Conservation (phyloP, 2,888 invertebrate genomes). For the Pocota personata region DNA sequence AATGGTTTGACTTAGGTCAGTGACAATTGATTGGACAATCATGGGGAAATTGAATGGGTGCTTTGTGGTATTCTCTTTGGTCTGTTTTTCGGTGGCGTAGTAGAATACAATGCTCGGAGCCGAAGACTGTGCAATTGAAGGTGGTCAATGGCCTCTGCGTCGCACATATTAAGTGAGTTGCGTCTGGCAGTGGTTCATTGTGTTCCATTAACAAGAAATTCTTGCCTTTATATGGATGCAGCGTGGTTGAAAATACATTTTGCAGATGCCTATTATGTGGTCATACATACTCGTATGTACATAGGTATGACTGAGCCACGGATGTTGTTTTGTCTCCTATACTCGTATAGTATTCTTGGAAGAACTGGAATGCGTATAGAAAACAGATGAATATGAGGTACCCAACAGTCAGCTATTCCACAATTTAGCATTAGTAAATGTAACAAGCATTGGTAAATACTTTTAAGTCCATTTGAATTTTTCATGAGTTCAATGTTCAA, state of each 20-base stretch:
- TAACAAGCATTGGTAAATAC: too few species aligned
- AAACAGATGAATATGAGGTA: neutral
- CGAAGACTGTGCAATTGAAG: constrained; percentile 24
- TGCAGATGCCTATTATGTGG: neutral
- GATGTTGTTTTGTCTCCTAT: neutral
- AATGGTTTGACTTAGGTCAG: constrained; percentile 55
- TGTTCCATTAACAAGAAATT: constrained; percentile 28
- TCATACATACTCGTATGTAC: neutral
- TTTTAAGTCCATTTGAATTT: too few species aligned
- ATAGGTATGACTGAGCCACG: neutral
- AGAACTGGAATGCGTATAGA: neutral
- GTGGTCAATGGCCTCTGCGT: constrained; percentile 46
- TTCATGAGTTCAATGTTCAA: too few species aligned
- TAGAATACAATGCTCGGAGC: neutral
- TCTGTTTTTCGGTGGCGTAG: neutral
- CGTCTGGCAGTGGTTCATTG: constrained; percentile 46
- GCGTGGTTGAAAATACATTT: neutral
- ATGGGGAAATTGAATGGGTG: constrained; percentile 34
- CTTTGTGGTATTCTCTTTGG: constrained; percentile 29
- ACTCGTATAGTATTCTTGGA: neutral
- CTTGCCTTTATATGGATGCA: constrained; percentile 10
- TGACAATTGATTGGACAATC: constrained; percentile 53
- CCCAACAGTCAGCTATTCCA: too few species aligned
- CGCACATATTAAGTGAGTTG: constrained; percentile 59
- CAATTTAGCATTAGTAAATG: too few species aligned